Base-by-base conservation (phyloP, 2,888 invertebrate genomes). In the Toxonevra muliebris region DNA sequence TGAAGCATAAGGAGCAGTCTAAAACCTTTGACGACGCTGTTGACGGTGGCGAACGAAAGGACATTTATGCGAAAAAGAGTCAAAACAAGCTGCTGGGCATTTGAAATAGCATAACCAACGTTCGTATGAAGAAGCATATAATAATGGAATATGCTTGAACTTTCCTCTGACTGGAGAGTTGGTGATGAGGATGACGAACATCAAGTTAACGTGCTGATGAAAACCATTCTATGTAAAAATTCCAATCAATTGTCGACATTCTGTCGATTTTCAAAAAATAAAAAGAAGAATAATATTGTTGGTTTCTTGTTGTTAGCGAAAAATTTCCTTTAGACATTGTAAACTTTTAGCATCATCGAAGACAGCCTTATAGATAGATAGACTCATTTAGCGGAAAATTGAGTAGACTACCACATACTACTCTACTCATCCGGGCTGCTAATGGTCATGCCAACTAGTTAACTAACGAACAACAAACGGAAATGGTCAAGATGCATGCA, bases 181-280 rank as follows among this genome's bases (percentile, higher is more conserved):
- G n/a, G 3, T 13, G 30, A 9, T 19, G 42, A 42, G 7, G 19
- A 20, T 20, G 58, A 30, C 12, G n/a, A 53, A 30, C 52, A 30
- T 54, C 42, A 67, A 42, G 59, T 63, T 63, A 20, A 60, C 17
- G 64, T 68, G 64, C 64, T 60, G 60, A 20, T 54, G 63, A 40
- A 13, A 55, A 65, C 57, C 52, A 55, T 64, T 45, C 72, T 30
- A 30, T 75, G 72, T 76, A 73, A 69, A 76, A 76, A 78, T 79
- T 78, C 77, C 80, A 82, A 82, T 80, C 82, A 80, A 82, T 82
- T 80, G 80, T 74, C 72, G 71, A 75, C 69, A 68, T 59, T 66
- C 65, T 69, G 71, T 70, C 68, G 57, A 68, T 42, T 52, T 19
- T 8, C 66, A 41, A 13, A 50, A 70, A 69, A 57, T 69, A 71